phyloP scores from a whole-genome alignment of 2,888 invertebrate genomes.

The Lymantria monacha region DNA sequence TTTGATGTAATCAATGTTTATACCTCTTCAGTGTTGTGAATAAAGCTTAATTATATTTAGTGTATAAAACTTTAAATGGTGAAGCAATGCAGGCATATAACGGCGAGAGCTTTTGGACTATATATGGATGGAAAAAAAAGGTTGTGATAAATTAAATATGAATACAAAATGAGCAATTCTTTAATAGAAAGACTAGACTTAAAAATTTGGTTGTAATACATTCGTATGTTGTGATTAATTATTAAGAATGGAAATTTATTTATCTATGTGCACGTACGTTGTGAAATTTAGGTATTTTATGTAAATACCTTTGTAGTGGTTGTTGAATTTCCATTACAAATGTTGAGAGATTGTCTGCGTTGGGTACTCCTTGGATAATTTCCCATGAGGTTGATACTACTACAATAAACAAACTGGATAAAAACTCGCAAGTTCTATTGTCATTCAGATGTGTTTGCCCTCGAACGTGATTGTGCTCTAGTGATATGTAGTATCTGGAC shows the following conservation, averaged over 20 bases:
- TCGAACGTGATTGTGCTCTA: constrained; percentile 44
- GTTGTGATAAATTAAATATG: constrained; percentile 68
- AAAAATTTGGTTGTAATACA: constrained; percentile 67
- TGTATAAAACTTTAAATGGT: constrained; percentile 36
- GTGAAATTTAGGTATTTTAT: constrained; percentile 50
- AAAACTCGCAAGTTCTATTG: constrained; percentile 57
- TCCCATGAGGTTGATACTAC: constrained; percentile 75
- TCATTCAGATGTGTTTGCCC: constrained; percentile 57
- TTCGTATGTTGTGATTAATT: constrained; percentile 71
- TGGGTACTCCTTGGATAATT: constrained; percentile 58
- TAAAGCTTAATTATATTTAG: constrained; percentile 58
- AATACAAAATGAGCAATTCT: constrained; percentile 40
- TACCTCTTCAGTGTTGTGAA: constrained; percentile 81
- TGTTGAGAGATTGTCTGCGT: constrained; percentile 55
- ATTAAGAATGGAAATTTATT: constrained; percentile 56
- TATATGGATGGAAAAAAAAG: constrained; percentile 52
- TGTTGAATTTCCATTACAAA: constrained; percentile 50
- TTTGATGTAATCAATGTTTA: constrained; percentile 65
- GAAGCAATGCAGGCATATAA: constrained; percentile 48
- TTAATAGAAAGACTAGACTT: constrained; percentile 52
- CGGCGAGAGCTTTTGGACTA: constrained; percentile 36
- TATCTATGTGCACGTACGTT: constrained; percentile 49
- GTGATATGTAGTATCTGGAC: constrained; percentile 48
- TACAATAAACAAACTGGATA: constrained; percentile 62
- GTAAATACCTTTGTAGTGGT: constrained; percentile 48